Conservation (phyloP, 1,140 invertebrate species). For the Platyscapa corneri region DNA sequence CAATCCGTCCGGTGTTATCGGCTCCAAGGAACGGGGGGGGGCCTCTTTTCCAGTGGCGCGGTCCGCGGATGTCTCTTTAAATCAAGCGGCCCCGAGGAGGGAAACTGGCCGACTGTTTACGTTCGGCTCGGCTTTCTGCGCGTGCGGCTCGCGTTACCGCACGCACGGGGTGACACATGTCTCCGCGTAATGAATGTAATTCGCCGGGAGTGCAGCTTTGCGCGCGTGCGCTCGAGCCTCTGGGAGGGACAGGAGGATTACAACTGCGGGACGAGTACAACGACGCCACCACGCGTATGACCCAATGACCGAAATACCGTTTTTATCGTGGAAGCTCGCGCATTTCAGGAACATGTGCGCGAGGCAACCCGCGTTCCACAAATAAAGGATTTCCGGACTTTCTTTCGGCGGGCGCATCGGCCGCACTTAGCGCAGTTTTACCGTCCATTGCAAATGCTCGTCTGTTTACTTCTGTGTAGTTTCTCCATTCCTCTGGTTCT, state of each 20-base stretch:
- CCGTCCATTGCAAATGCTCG: not conserved
- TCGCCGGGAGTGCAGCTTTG: too few relatives aligned
- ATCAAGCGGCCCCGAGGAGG: not conserved
- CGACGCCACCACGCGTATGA: not conserved
- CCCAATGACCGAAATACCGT: constrained; percentile 2
- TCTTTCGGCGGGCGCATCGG: not conserved
- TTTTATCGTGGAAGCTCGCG: not conserved
- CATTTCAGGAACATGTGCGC: not conserved
- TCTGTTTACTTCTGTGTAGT: not conserved
- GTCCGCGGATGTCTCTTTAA: not conserved
- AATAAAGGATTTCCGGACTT: not conserved
- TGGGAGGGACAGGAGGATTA: too few relatives aligned
- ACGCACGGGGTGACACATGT: not conserved
- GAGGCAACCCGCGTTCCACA: not conserved
- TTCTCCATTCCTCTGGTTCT: not conserved
- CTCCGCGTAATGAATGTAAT: not conserved
- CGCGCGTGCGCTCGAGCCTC: too few relatives aligned
- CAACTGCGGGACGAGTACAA: too few relatives aligned
- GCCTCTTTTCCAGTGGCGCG: not conserved
- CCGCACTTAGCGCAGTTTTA: not conserved
- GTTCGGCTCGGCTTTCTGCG: not conserved
- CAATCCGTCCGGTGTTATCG: constrained; percentile 12
- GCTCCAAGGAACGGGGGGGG: not conserved
- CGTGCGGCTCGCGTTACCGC: not conserved
- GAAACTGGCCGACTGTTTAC: not conserved